Evolutionary conservation across 2,797 vertebrate genomes (phyloP), one percentile per base, ranked within the genome.

Genomic region (Coccyzus lansbergi): DNA sequence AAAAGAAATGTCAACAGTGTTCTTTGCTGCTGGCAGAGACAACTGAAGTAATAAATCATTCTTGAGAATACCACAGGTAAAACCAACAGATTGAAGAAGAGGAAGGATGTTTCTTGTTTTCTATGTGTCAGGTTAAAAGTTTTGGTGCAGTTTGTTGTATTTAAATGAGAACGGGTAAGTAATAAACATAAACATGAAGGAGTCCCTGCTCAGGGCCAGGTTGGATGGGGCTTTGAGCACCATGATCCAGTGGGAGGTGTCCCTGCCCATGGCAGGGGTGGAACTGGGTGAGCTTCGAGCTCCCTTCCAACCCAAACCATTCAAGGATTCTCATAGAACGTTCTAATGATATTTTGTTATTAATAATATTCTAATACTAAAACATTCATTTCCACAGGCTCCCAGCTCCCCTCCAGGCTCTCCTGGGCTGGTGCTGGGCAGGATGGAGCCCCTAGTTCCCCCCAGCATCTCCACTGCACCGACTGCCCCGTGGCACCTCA

Each of bases 31-130:
- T 84, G 77, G 90, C 90, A 94, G 81, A 88, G 44, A 86, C 2
- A 26, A 67, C 79, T 64, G 42, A 97, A 94, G 88, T 94, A 88
- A 95, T 92, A 96, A 84, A 51, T 93, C 81, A 86, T 93, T 96
- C 85, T 52, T 74, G 83, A 58, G 79, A 94, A 93, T 82, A 90
- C 83, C 75, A 76, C 12, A 60, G 88, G 78, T 33, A 82, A 85
- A 77, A 56, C n/a, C 49, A 49, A 59, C 42, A 55, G 55, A 62
- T 83, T 72, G 79, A 79, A 42, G 59, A 64, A 7, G 8, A 70
- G 53, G 36, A 92, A 89, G 38, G 59, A 52, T n/a, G n/a, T 72
- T 93, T 70, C 59, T 82, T 69, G n/a, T 26, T 17, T 34, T 67
- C 7, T 13, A 36, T 60, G 34, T 46, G 63, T 62, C 60, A 62